Base-by-base conservation (phyloP, 2,113 vertebrate genomes). In the Triplophysa siluroides region DNA sequence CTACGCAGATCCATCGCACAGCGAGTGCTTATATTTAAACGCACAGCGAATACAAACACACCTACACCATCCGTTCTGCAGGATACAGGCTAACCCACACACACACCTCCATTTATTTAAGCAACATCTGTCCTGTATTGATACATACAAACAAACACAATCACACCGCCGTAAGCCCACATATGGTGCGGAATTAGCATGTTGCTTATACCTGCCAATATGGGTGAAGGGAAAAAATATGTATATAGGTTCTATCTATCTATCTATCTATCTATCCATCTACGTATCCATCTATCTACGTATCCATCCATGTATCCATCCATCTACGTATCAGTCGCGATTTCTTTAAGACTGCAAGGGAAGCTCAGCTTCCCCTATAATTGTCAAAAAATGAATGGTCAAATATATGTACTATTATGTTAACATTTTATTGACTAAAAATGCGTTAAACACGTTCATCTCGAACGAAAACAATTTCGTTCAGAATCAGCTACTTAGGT, bases 1-100 rank as follows among this genome's bases (percentile, higher is more conserved):
- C 19, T 60, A 45, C 47, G 64, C 60, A 43, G 16, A 63, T 54
- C 23, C 56, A 71, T 52, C 69, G 52, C 68, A 63, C 43, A 61
- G 50, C 23, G 66, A 86, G 81, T 87, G 85, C 88, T 85, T 85
- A 67, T 65, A 54, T 77, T 26, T 29, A 47, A 60, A 45, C 60
- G 56, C 45, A 78, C 68, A 43, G 24, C 60, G 58, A 38, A 66
- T 56, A 64, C 60, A 61, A 56, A 21, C 54, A 61, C 19, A 79
- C n/a, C 29, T 58, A 62, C 52, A 61, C 29, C 18, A 61, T 65
- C 75, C 60, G 26, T 63, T 75, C 16, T 75, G 38, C 41, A 47
- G 73, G 73, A 74, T 74, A 23, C 38, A 74, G 54, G 13, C 58
- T 62, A 45, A 38, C 58, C 72, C 41, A 62, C 58, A 23, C 41